A percentile compares a stretch with the other conserved stretches of the same genome.
These are phyloP conservation scores for Reticulitermes speratus DNA, from an alignment of 1,140 invertebrate species.

Conservation along the genomic window DNA sequence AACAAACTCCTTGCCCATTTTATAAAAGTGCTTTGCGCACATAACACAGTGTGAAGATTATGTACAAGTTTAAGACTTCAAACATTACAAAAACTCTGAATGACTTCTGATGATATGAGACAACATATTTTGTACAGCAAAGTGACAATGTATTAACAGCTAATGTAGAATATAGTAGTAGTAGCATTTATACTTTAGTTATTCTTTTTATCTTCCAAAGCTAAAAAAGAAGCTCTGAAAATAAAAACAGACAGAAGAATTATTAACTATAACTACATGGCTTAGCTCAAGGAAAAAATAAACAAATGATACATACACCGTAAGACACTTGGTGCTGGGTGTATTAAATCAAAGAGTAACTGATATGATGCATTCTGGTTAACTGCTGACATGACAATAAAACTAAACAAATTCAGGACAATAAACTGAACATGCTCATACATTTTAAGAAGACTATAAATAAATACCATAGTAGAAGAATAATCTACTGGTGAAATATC, in stretches of 20 bases:
- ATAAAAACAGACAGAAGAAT: not conserved
- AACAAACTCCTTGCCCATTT: not conserved
- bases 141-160: too few species aligned
- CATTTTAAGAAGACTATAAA: too few species aligned
- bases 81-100: not conserved
- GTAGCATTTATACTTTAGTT: not conserved
- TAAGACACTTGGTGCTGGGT: not conserved
- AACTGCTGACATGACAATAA: constrained; percentile 1
- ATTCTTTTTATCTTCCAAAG: not conserved
- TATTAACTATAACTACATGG: not conserved
- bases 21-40: not conserved
- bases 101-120: not conserved
- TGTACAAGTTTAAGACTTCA: not conserved
- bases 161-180: too few species aligned
- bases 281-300: not conserved
- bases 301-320: constrained; percentile 1
- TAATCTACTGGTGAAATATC: too few species aligned
- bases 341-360: constrained; percentile 10
- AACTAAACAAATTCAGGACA: constrained; percentile 12
- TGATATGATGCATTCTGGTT: constrained; percentile 18
- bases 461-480: too few species aligned
- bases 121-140: not conserved
- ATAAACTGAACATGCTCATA: not conserved
- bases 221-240: constrained; percentile 8
- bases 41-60: not conserved